Conservation (phyloP, 2,797 vertebrate species). For the Crocodylus rhombifer region DNA sequence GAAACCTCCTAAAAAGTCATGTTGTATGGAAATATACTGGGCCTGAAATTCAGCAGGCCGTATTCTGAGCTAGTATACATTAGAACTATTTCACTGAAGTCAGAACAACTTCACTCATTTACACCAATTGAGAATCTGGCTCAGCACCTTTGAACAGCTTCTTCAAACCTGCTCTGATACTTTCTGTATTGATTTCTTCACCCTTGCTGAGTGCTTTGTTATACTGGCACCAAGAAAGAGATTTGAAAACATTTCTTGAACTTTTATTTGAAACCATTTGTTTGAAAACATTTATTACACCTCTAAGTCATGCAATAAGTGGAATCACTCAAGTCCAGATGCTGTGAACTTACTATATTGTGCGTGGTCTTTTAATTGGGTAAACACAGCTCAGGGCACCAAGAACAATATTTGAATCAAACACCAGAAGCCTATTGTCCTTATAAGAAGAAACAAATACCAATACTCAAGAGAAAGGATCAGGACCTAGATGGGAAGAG, state of each 20-base stretch:
- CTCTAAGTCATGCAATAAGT: neutral
- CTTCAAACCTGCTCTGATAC: neutral
- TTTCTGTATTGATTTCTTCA: neutral
- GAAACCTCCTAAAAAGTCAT: constrained; percentile 12
- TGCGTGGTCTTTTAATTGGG: neutral
- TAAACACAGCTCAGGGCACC: neutral
- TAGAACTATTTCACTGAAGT: neutral
- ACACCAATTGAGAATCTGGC: neutral
- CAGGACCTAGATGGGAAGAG: neutral
- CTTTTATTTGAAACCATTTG: no score
- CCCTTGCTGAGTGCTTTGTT: neutral
- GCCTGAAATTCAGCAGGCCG: neutral
- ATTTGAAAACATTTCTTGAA: neutral
- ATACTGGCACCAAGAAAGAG: neutral
- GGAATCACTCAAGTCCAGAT: neutral
- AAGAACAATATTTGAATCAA: neutral
- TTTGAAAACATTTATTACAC: no score
- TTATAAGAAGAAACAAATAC: neutral
- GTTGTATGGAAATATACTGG: neutral
- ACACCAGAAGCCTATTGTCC: neutral
- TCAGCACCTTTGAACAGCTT: neutral
- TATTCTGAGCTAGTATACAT: neutral
- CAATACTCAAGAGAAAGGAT: neutral
- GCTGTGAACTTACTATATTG: neutral
- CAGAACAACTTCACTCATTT: neutral